Percentiles rank a stretch among this genome's conserved stretches.
These are phyloP conservation scores for Lethenteron reissneri DNA, from an alignment of 2,113 vertebrate species.

Conservation along the genomic window DNA sequence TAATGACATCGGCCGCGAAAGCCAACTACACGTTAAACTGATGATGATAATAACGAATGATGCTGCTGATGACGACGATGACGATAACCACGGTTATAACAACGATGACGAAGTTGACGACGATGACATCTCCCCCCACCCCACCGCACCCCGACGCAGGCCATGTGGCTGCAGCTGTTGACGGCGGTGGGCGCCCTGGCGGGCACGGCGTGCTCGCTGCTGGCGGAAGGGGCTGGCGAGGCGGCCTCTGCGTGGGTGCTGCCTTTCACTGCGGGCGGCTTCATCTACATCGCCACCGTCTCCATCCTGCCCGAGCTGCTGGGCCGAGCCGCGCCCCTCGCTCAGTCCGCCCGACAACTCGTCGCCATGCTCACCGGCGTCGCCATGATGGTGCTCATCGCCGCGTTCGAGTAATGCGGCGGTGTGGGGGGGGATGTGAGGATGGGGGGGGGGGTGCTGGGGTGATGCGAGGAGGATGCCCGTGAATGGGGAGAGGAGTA, in stretches of 20 bases:
- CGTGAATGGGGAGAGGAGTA: too few species aligned
- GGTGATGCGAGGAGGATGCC: not conserved
- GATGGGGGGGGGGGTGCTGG: not conserved
- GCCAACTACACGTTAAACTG: too few species aligned
- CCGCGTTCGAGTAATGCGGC: constrained; percentile 36
- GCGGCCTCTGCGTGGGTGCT: constrained; percentile 57
- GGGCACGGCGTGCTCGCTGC: constrained; percentile 48
- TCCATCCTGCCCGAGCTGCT: constrained; percentile 62
- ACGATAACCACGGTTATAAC: too few species aligned
- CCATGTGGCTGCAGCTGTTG: constrained; percentile 64
- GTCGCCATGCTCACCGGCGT: constrained; percentile 50
- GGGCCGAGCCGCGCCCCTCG: constrained; percentile 32
- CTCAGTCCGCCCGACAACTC: constrained; percentile 55
- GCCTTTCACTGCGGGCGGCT: constrained; percentile 67
- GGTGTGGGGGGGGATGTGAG: not conserved
- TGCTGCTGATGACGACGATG: too few species aligned
- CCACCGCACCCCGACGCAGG: constrained; percentile 22
- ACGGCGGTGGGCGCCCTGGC: constrained; percentile 55
- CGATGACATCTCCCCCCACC: too few species aligned
- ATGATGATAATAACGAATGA: too few species aligned
- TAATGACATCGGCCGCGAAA: too few species aligned
- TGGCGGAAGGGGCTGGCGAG: constrained; percentile 49
- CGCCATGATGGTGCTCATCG: constrained; percentile 66
- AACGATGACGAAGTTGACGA: too few species aligned
- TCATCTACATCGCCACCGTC: constrained; percentile 68